Percentiles rank a stretch among this genome's conserved stretches.
These are phyloP conservation scores for Chionoecetes opilio DNA, from an alignment of 1,140 invertebrate genomes.

Conservation along the genomic window DNA sequence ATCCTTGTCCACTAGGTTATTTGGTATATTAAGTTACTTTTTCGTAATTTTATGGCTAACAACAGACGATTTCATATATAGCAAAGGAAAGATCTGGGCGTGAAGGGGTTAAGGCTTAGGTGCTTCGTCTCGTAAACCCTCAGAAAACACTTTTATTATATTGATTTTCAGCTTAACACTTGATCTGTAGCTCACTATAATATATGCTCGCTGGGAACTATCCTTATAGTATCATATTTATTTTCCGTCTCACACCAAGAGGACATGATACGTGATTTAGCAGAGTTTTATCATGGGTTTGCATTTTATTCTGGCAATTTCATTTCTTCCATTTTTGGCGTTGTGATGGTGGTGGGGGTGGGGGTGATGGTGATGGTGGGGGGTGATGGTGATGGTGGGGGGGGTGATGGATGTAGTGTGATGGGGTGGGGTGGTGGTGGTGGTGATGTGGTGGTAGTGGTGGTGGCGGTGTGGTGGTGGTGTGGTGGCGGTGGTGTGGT, in stretches of 20 bases:
- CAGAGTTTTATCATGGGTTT: not conserved
- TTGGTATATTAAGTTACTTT: too few relatives aligned
- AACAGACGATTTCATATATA: too few relatives aligned
- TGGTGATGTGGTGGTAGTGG: not conserved
- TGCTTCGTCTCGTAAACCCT: not conserved
- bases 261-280: not conserved
- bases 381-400: too few relatives aligned
- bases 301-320: not conserved
- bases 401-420: not conserved
- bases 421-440: not conserved
- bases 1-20: too few relatives aligned
- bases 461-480: not conserved
- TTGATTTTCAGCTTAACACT: not conserved
- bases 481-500: not conserved
- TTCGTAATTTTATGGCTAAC: too few relatives aligned
- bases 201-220: not conserved
- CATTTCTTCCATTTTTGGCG: not conserved
- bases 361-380: not conserved
- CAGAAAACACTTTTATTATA: not conserved
- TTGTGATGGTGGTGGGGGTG: not conserved
- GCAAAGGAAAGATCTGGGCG: too few relatives aligned
- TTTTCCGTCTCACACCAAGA: not conserved
- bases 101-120: too few relatives aligned
- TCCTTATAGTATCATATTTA: not conserved
- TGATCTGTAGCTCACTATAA: not conserved